Evolutionary conservation across 2,113 vertebrate species (phyloP).

Genomic region (Cebus imitator): DNA sequence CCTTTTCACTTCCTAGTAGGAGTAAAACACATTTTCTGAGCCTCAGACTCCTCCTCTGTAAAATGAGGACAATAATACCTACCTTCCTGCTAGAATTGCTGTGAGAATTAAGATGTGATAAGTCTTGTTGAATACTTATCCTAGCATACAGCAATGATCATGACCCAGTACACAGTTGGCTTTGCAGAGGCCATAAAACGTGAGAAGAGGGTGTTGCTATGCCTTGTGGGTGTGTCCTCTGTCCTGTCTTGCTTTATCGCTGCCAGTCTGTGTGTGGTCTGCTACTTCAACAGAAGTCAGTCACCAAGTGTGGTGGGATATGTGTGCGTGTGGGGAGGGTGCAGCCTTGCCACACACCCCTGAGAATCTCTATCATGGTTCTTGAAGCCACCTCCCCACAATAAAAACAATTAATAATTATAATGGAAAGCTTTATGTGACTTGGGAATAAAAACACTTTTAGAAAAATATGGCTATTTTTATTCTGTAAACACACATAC

Average conservation of each 20-base stretch:
- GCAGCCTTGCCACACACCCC: background rate
- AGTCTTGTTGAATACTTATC: background rate
- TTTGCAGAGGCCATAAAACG: background rate
- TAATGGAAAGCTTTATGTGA: background rate
- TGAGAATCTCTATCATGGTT: background rate
- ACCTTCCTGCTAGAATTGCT: background rate
- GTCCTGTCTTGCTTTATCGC: background rate
- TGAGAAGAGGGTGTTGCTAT: background rate
- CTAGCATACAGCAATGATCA: background rate
- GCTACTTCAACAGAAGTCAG: background rate
- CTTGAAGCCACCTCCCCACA: background rate
- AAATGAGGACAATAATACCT: constrained; percentile 23
- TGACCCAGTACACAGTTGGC: background rate
- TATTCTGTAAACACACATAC: background rate
- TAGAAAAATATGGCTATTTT: constrained; percentile 48
- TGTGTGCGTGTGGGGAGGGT: background rate
- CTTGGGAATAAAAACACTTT: constrained; percentile 41
- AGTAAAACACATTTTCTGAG: background rate
- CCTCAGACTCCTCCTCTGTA: background rate
- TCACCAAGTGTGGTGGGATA: background rate
- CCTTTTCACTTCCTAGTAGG: background rate
- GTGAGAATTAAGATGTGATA: background rate
- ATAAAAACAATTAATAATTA: constrained; percentile 26
- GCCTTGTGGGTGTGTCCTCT: rapidly evolving
- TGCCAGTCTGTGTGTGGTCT: background rate